Evolutionary conservation across 2,113 vertebrate species (phyloP), one percentile per base, ranked within the genome.

Genomic region (Protomyctophum bolini): DNA sequence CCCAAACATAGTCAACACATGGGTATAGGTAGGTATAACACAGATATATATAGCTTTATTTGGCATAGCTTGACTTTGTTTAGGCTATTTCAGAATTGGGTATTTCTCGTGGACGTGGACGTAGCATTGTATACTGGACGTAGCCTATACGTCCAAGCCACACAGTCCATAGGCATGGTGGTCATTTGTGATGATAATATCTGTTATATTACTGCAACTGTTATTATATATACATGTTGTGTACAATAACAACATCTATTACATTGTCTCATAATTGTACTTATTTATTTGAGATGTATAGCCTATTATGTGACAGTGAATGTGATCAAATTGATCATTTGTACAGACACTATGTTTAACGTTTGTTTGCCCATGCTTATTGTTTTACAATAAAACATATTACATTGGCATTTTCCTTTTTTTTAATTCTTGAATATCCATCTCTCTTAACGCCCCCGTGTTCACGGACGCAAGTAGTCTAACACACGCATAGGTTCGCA

Each of bases 181-280:
- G 6, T 14, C 50, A 54, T 83, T 73, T 75, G 75, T 80, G 79
- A 74, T 60, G 14, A 61, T 21, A 82, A 75, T 65, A 68, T 56
- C 69, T 75, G 68, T 55, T 58, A 41, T 72, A 57, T 58, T 41
- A 29, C 71, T 21, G 21, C 21, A 41, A 55, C 33, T 21, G 21
- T 21, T 59, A 47, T 12, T 14, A 49, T 49, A 49, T 49, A 49
- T 49, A 49, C 48, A 49, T 21, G 21, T 21, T 21, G 47, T 7
- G 51, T 54, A n/a, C 51, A 74, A 14, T 47, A 63, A 79, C 74
- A 41, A 41, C 4, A 41, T 3, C 33, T 41, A 41, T 41, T 21
- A 41, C 3, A 41, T 41, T 41, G 33, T 41, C 5, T 41, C 33
- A 41, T 41, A 41, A 41, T 41, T 41, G 33, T 41, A 41, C 5